These are phyloP conservation scores for Actinostola sp. DNA, from an alignment of 92 coral and sea anemone genomes.

Conservation along the genomic window DNA sequence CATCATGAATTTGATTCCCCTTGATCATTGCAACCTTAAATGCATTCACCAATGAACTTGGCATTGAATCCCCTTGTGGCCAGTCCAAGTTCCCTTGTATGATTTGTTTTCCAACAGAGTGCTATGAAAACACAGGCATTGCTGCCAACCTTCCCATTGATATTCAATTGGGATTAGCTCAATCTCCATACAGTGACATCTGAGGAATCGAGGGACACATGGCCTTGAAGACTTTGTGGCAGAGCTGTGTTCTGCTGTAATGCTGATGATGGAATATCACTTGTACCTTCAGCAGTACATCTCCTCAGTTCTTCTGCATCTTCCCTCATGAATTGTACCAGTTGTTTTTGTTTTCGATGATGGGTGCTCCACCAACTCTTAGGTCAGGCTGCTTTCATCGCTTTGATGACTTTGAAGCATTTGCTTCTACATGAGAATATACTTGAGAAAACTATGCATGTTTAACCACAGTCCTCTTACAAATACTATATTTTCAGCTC, in stretches of 20 bases:
- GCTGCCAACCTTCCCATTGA: conserved; percentile 45
- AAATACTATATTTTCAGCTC: no score
- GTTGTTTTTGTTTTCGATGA: conserved; percentile 47
- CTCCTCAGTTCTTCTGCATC: conserved; percentile 21
- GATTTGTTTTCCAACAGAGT: conserved; percentile 28
- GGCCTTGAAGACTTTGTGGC: no score
- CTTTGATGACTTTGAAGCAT: conserved; percentile 41
- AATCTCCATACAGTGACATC: conserved; percentile 38
- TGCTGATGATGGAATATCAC: background rate
- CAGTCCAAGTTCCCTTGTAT: conserved; percentile 13
- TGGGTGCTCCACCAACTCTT: conserved; percentile 63
- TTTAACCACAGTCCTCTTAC: no score
- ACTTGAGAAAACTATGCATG: no score
- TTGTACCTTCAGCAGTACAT: no score
- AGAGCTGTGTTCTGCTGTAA: background rate
- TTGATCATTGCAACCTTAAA: conserved; percentile 40
- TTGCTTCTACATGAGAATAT: conserved; percentile 33
- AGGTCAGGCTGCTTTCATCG: conserved; percentile 39
- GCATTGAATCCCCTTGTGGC: conserved; percentile 30
- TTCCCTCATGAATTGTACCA: conserved; percentile 21
- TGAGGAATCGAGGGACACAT: background rate
- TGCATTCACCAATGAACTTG: conserved; percentile 13
- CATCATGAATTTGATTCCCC: conserved; percentile 55
- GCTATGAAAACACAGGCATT: conserved; percentile 63
- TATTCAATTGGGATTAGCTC: conserved; percentile 36